These are phyloP conservation scores for Sitobion miscanthi DNA, from an alignment of 1,140 invertebrate genomes.

Conservation along the genomic window DNA sequence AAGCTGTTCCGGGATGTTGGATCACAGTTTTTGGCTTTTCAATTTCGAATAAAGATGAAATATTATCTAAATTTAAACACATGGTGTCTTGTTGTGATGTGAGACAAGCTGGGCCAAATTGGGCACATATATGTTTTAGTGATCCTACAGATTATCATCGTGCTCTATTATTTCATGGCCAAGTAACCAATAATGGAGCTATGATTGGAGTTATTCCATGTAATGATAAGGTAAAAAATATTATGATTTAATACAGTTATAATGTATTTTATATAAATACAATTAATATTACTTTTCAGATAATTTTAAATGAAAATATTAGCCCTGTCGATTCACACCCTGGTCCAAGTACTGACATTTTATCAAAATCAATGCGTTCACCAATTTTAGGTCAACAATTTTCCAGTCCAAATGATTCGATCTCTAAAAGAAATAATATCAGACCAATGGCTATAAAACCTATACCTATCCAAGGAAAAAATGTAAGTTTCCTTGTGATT, in stretches of 20 bases:
- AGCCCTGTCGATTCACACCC: background rate
- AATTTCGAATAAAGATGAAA: slow-evolving; percentile 53
- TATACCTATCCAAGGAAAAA: slow-evolving; percentile 47
- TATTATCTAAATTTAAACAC: slow-evolving; percentile 45
- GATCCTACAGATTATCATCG: slow-evolving; percentile 52
- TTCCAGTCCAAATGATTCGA: slow-evolving; percentile 45
- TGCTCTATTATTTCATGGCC: slow-evolving; percentile 50
- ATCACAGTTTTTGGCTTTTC: slow-evolving; percentile 48
- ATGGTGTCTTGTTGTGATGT: slow-evolving; percentile 47
- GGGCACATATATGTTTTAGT: slow-evolving; percentile 53
- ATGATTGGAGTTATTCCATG: slow-evolving; percentile 55
- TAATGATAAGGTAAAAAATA: slow-evolving; percentile 43
- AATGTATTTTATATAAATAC: background rate
- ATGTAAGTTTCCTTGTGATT: slow-evolving; percentile 6
- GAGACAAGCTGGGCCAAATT: slow-evolving; percentile 52
- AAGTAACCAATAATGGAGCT: slow-evolving; percentile 47
- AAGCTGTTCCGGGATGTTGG: background rate
- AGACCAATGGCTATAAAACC: slow-evolving; percentile 48
- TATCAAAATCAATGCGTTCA: slow-evolving; percentile 29
- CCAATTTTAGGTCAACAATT: slow-evolving; percentile 51
- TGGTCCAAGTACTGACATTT: background rate
- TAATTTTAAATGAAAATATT: slow-evolving; percentile 43
- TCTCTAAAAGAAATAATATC: slow-evolving; percentile 31
- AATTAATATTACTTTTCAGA: slow-evolving; percentile 1
- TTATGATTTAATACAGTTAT: background rate